Base-by-base conservation (phyloP, 2,888 invertebrate species). In the Trichopoda pennipes region DNA sequence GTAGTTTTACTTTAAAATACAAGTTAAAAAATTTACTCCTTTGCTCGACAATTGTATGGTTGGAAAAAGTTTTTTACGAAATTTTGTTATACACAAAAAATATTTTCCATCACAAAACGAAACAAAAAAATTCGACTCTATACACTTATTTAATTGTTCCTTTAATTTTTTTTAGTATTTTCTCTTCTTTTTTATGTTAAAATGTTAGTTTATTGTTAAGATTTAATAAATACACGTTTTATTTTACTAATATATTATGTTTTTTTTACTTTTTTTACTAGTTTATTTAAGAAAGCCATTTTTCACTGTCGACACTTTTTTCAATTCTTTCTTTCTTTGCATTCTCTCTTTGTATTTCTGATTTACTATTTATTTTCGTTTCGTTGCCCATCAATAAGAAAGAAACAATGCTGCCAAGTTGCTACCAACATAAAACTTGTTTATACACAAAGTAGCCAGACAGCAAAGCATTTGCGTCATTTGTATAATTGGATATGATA, bases 31-130 rank as follows among this genome's bases (percentile, higher is more conserved):
- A 60, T 53, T 79, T 68, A 79, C 79, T 73, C 73, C 79, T 79
- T 73, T 73, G 35, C 47, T 58, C 64, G 53, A 66, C 73, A 77
- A 63, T 74, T 80, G 73, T 68, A 80, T 80, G 79, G 73, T 80
- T 74, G 73, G 73, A 80, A 79, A 68, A 73, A 74, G 68, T 80
- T 73, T 80, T 77, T 80, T 80, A 80, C 68, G 68, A 80, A 80
- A 80, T 74, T 80, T 80, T 80, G 79, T 80, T 80, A 80, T 80
- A 80, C 79, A 80, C 79, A 80, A 80, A 80, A 80, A 80, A 80
- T 80, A 73, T 80, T 80, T 80, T 80, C 73, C 73, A 74, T 80
- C 79, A 80, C 79, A 80, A 80, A 80, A 80, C 68, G 79, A 55
- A 80, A 80, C 73, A 80, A 68, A 74, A 75, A 80, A 74, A 64